These are phyloP conservation scores for Geophilus truncorum DNA, from an alignment of 2,888 invertebrate species.

Conservation along the genomic window DNA sequence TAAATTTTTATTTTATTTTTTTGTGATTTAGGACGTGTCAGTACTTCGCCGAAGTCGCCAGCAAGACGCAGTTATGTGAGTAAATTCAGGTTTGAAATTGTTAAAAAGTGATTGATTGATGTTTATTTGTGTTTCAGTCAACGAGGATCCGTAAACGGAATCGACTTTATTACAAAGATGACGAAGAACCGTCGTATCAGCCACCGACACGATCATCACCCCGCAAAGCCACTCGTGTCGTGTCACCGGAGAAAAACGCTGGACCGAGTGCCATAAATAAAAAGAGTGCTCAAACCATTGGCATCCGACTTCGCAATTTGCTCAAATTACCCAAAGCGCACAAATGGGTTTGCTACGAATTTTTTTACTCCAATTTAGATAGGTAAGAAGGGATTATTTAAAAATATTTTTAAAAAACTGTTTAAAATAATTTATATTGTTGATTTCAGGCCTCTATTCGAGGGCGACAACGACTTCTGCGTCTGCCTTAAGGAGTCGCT, in stretches of 20 bases:
- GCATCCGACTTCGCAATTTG: conserved; percentile 80
- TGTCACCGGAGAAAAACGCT: conserved; percentile 48
- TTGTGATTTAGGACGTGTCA: background rate
- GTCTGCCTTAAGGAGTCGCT: conserved; percentile 89
- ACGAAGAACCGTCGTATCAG: conserved; percentile 45
- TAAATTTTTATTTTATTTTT: conserved; percentile 40
- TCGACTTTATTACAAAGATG: conserved; percentile 81
- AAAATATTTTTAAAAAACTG: background rate
- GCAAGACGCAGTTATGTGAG: conserved; percentile 31
- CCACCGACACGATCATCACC: conserved; percentile 61
- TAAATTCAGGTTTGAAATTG: background rate
- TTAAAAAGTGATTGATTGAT: background rate
- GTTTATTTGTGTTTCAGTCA: conserved; percentile 52
- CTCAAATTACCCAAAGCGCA: conserved; percentile 97
- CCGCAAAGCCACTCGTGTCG: conserved; percentile 60
- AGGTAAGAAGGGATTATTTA: conserved; percentile 52
- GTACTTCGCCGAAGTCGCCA: conserved; percentile 19
- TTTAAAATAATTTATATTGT: background rate
- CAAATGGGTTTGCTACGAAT: conserved; percentile 99
- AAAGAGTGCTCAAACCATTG: conserved; percentile 82
- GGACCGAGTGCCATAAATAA: conserved; percentile 56
- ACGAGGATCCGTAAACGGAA: conserved; percentile 85
- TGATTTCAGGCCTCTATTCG: conserved; percentile 70
- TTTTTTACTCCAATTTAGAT: conserved; percentile 99
- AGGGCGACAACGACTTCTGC: conserved; percentile 94